Conservation (phyloP, 1,140 invertebrate species). For the Alviniconcha marisindica region DNA sequence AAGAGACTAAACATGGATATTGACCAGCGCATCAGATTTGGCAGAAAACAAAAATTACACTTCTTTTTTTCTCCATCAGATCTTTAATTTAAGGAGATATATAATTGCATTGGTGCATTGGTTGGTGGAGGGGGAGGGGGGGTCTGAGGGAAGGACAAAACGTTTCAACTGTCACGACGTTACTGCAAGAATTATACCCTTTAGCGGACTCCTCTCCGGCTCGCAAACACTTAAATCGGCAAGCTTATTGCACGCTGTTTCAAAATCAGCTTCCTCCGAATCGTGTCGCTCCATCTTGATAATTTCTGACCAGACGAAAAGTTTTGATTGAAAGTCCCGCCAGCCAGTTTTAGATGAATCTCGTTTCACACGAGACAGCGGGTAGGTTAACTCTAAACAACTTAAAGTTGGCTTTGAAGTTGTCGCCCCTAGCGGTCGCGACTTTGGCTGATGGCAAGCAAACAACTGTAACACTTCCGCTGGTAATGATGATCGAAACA, state of each 20-base stretch:
- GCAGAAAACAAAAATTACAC: no score
- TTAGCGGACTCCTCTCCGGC: not conserved
- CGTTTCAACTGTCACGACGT: no score
- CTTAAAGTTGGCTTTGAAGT: not conserved
- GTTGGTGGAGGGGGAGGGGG: no score
- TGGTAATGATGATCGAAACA: slow-evolving; percentile 20
- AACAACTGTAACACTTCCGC: not conserved
- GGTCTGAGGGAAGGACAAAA: no score
- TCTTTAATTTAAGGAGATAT: no score
- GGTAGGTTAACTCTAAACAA: not conserved
- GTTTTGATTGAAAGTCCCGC: not conserved
- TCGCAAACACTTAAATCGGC: slow-evolving; percentile 32
- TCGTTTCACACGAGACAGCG: not conserved
- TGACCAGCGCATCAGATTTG: no score
- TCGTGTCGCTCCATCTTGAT: not conserved
- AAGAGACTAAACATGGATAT: no score
- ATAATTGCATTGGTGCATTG: no score
- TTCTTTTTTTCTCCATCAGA: no score
- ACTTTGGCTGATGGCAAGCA: not conserved
- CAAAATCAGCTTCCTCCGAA: not conserved
- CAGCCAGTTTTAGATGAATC: not conserved
- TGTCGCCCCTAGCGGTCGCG: not conserved
- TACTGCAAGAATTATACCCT: no score
- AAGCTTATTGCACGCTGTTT: slow-evolving; percentile 15
- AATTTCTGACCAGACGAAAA: not conserved